Evolutionary conservation across 35 echinoderm and acorn worm genomes (phyloP).

Genomic region (Apostichopus californicus): DNA sequence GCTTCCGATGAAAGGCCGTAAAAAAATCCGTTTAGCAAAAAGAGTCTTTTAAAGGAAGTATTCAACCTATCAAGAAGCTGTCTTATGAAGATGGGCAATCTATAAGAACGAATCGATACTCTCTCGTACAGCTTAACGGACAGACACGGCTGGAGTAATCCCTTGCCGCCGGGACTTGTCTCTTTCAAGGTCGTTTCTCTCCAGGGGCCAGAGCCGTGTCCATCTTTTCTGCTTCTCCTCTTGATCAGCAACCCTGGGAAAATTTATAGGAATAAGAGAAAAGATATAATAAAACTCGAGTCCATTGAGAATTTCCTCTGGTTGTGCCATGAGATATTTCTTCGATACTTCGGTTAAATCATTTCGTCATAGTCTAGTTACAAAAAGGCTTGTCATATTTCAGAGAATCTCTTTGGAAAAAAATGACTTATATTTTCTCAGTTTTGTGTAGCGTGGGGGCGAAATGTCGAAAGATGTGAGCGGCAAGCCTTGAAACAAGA

Average conservation of each 20-base stretch:
- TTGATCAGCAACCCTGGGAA: background rate
- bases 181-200: conserved; percentile 3
- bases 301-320: too few relatives aligned
- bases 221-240: background rate
- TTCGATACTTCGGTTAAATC: too few relatives aligned
- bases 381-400: too few relatives aligned
- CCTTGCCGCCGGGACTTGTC: conserved; percentile 4
- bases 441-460: too few relatives aligned
- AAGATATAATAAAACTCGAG: too few relatives aligned
- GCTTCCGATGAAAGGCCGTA: too few relatives aligned
- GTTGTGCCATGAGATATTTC: too few relatives aligned
- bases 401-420: too few relatives aligned
- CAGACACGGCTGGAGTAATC: conserved; percentile 11
- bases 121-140: background rate
- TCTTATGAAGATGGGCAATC: background rate
- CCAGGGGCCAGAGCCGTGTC: background rate
- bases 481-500: too few relatives aligned
- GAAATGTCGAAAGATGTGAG: too few relatives aligned
- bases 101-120: conserved; percentile 8
- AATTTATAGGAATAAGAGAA: background rate
- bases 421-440: too few relatives aligned
- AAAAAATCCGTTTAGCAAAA: background rate
- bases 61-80: background rate
- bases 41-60: background rate
- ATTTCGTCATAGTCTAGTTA: too few relatives aligned